phyloP scores from a whole-genome alignment of 2,113 vertebrate species.

The Petroica traversi region DNA sequence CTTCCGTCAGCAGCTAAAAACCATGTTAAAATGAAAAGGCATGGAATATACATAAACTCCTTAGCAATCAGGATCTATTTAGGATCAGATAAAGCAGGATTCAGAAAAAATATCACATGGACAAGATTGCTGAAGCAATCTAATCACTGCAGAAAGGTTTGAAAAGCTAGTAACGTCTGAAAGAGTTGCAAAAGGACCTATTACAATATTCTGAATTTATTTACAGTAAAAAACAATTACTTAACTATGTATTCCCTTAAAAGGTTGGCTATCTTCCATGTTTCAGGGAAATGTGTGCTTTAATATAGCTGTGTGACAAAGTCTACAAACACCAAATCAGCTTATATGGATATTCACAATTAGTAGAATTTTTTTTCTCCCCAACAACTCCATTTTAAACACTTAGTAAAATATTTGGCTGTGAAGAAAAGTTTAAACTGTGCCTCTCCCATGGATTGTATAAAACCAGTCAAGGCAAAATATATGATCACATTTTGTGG shows the following conservation, averaged over 20 bases:
- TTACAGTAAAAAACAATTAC: background rate
- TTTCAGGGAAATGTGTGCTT: slow-evolving; percentile 10
- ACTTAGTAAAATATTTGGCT: background rate
- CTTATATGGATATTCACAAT: background rate
- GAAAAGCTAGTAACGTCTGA: background rate
- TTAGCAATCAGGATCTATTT: background rate
- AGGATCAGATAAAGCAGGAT: background rate
- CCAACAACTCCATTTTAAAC: background rate
- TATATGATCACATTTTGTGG: background rate
- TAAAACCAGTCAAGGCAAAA: background rate
- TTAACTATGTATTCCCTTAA: background rate
- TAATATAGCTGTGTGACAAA: background rate
- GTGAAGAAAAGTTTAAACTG: background rate
- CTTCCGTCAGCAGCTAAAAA: background rate
- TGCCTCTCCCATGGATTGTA: background rate
- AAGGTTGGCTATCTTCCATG: background rate
- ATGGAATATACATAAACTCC: background rate
- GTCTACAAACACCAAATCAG: background rate
- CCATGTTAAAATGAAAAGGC: background rate
- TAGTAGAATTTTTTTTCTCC: background rate
- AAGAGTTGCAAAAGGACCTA: background rate
- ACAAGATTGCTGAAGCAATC: background rate
- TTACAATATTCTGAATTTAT: background rate
- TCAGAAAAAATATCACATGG: background rate
- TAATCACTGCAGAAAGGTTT: background rate